Evolutionary conservation across 2,888 invertebrate genomes (phyloP).

Genomic region (Stenodema calcarata): DNA sequence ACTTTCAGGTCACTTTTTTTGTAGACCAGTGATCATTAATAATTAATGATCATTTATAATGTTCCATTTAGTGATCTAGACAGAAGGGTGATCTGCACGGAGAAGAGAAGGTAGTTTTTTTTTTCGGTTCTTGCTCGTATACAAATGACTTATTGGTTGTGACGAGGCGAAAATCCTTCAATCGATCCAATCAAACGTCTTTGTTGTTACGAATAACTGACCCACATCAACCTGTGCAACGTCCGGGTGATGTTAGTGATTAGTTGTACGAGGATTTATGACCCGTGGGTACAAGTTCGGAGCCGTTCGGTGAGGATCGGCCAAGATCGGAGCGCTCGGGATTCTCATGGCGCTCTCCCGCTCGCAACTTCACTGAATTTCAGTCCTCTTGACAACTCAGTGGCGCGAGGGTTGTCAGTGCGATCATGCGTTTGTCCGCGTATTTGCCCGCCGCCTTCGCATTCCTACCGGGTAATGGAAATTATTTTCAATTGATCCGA

Average conservation of each 20-base stretch:
- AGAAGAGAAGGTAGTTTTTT: too few species aligned
- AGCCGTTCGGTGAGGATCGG: background rate
- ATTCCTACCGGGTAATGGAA: constrained; percentile 11
- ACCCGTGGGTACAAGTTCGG: too few species aligned
- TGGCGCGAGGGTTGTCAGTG: background rate
- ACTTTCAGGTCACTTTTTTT: too few species aligned
- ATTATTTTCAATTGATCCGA: background rate
- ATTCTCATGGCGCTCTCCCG: background rate
- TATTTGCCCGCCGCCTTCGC: constrained; percentile 14
- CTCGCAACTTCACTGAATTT: background rate
- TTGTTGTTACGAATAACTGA: too few species aligned
- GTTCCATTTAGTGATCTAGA: too few species aligned
- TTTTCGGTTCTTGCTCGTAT: too few species aligned
- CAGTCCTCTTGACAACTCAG: background rate
- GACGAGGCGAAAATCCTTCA: too few species aligned
- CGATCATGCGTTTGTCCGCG: constrained; percentile 15
- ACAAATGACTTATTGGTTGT: too few species aligned
- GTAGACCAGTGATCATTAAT: too few species aligned
- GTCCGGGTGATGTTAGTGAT: background rate
- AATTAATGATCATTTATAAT: too few species aligned
- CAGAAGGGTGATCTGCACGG: too few species aligned
- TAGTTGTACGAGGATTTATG: background rate
- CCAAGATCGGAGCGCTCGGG: background rate
- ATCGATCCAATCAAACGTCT: too few species aligned
- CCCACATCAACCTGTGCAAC: background rate